Conservation (phyloP, 2,113 vertebrate species). For the Oreamnos americanus region DNA sequence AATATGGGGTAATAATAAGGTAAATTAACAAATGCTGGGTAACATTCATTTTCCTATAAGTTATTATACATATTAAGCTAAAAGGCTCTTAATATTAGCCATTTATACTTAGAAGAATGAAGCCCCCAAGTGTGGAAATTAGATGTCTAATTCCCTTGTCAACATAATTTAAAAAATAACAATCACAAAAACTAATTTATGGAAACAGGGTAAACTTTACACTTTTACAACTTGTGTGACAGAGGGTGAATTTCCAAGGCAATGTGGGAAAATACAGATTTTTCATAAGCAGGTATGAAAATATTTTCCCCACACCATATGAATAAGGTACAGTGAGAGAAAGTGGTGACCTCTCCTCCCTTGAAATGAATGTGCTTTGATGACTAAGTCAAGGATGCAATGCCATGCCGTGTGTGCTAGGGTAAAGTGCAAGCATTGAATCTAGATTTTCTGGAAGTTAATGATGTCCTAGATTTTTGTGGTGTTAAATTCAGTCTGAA, state of each 20-base stretch:
- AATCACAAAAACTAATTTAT: constrained; percentile 44
- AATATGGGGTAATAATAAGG: constrained; percentile 33
- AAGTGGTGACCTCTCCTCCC: not conserved
- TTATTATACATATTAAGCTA: not conserved
- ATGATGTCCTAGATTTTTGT: constrained; percentile 6
- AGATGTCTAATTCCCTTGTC: constrained; percentile 25
- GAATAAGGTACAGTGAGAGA: not conserved
- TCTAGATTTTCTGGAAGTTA: constrained; percentile 16
- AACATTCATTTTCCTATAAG: not conserved
- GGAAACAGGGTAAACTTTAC: constrained; percentile 30
- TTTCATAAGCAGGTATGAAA: constrained; percentile 26
- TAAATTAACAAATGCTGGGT: constrained; percentile 13
- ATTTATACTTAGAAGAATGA: constrained; percentile 21
- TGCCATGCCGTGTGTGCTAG: not conserved
- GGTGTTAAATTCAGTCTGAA: constrained; percentile 14
- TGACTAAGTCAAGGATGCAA: not conserved
- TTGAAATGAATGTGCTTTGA: constrained; percentile 34
- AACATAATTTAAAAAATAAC: not conserved
- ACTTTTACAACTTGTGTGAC: constrained; percentile 27
- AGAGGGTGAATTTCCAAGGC: constrained; percentile 42
- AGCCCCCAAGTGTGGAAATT: constrained; percentile 21
- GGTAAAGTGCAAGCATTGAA: not conserved
- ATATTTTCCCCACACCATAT: constrained; percentile 36
- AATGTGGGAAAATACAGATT: constrained; percentile 24
- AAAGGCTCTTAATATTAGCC: constrained; percentile 34